Evolutionary conservation across 1,140 invertebrate genomes (phyloP).

Genomic region (Ptiloglossa arizonensis): DNA sequence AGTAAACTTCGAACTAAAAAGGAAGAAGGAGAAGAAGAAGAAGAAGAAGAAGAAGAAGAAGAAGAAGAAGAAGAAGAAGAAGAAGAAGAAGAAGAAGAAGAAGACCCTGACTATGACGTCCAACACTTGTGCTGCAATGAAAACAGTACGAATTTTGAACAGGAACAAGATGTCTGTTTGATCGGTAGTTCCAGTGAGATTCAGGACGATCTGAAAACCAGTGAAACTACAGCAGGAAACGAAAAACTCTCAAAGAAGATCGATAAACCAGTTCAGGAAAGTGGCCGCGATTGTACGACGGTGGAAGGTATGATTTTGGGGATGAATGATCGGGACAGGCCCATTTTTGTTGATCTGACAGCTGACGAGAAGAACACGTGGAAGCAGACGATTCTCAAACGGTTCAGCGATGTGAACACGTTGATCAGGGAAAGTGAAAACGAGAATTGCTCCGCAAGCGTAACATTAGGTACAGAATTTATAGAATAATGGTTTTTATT

Average conservation of each 20-base stretch:
- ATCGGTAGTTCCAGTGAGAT: conserved; percentile 25
- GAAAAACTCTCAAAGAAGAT: not conserved
- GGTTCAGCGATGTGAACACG: conserved; percentile 3
- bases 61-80: not conserved
- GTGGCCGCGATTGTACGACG: too few species aligned
- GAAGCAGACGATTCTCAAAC: conserved; percentile 51
- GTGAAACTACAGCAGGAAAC: not conserved
- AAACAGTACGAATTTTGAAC: not conserved
- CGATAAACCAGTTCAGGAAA: not conserved
- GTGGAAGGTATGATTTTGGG: not conserved
- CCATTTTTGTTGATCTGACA: conserved; percentile 57
- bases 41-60: not conserved
- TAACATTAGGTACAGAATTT: conserved; percentile 9
- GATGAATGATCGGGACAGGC: not conserved
- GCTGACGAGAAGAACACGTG: conserved; percentile 48
- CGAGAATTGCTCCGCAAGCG: not conserved
- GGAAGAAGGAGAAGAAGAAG: not conserved
- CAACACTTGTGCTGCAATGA: conserved; percentile 18
- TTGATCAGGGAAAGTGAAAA: not conserved
- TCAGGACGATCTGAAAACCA: not conserved
- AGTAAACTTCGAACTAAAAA: not conserved
- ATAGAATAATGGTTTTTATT: not conserved
- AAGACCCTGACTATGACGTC: not conserved
- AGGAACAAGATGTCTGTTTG: conserved; percentile 10
- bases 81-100: not conserved